A percentile compares a stretch with the other conserved stretches of the same genome.
Evolutionary conservation across 2,888 invertebrate genomes (phyloP).

Genomic region (Drosophila quinaria): DNA sequence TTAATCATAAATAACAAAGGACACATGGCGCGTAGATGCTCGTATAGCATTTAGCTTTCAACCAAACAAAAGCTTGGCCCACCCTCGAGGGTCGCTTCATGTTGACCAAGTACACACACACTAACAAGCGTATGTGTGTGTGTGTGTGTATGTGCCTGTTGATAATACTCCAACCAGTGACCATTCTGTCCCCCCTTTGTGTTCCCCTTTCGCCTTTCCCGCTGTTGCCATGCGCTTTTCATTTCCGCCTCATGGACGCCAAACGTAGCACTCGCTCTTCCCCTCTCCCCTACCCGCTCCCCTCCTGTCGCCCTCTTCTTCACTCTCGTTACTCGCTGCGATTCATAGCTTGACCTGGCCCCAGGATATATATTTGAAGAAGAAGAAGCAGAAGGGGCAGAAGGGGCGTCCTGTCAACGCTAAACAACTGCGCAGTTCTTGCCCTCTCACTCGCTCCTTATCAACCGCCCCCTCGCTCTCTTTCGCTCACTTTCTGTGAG

Average conservation of each 20-base stretch:
- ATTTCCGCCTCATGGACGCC: slow-evolving; percentile 82
- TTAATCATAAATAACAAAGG: slow-evolving; percentile 82
- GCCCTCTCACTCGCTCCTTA: background rate
- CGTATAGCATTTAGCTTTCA: slow-evolving; percentile 75
- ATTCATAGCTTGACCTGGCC: slow-evolving; percentile 64
- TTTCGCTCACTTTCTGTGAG: slow-evolving; percentile 40
- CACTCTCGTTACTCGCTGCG: slow-evolving; percentile 43
- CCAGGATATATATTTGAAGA: slow-evolving; percentile 43
- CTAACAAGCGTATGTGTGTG: slow-evolving; percentile 4
- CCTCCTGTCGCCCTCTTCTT: too few species aligned
- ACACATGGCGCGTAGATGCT: slow-evolving; percentile 76
- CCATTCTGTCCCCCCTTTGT: slow-evolving; percentile 26
- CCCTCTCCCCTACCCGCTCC: background rate
- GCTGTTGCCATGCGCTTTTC: slow-evolving; percentile 68
- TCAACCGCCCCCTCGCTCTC: background rate
- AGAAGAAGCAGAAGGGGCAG: background rate
- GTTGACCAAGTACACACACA: slow-evolving; percentile 52
- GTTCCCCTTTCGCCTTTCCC: slow-evolving; percentile 5
- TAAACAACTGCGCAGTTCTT: slow-evolving; percentile 69
- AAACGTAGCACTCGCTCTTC: slow-evolving; percentile 70
- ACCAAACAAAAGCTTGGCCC: slow-evolving; percentile 69
- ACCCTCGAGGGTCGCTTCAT: slow-evolving; percentile 52
- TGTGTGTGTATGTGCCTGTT: slow-evolving; percentile 64
- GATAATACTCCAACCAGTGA: slow-evolving; percentile 70
- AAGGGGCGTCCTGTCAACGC: slow-evolving; percentile 39